Conservation (phyloP, 2,113 vertebrate species). For the Corapipo altera region DNA sequence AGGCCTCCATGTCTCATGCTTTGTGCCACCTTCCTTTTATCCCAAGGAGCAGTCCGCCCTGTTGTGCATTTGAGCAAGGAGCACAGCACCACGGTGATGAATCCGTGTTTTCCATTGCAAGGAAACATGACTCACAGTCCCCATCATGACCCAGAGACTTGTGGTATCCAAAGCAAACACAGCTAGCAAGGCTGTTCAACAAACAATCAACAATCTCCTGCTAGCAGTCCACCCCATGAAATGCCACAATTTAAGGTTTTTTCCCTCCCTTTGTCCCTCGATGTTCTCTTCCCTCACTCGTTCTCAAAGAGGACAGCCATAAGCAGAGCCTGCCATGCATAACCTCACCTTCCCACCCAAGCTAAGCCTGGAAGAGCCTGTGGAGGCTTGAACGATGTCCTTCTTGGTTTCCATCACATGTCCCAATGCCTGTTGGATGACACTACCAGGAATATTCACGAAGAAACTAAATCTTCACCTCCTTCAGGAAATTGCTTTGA, state of each 20-base stretch:
- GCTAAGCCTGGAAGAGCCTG: neutral
- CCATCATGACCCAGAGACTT: neutral
- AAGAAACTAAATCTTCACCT: neutral
- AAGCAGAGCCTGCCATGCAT: neutral
- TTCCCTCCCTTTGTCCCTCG: neutral
- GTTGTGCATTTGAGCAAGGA: neutral
- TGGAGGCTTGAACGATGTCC: neutral
- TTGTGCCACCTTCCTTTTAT: neutral
- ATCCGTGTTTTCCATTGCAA: neutral
- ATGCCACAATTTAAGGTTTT: neutral
- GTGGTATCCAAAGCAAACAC: constrained; percentile 54
- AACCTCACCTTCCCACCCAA: neutral
- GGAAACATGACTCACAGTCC: constrained; percentile 43
- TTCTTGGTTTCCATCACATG: neutral
- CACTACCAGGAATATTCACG: neutral
- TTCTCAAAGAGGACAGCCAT: neutral
- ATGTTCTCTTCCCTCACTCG: neutral
- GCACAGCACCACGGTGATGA: neutral
- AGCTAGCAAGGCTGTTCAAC: neutral
- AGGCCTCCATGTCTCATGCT: neutral
- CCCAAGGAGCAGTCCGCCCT: neutral
- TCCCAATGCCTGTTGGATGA: neutral
- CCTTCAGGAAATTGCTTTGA: neutral
- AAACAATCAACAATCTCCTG: constrained; percentile 25
- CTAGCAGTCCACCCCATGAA: neutral